phyloP scores from a whole-genome alignment of 2,113 vertebrate species.

The Manacus vitellinus region DNA sequence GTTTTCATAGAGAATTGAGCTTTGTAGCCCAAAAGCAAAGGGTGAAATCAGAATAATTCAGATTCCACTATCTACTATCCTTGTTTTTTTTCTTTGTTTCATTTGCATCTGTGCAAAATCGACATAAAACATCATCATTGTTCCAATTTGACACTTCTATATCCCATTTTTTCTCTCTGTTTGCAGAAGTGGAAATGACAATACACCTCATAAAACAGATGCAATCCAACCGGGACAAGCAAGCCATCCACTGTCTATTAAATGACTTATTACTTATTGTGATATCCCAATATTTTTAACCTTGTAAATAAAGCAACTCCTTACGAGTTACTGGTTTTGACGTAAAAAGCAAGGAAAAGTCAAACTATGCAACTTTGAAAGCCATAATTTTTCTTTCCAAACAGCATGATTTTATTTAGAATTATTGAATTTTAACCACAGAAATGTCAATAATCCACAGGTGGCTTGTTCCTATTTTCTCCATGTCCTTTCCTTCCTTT shows the following conservation, averaged over 20 bases:
- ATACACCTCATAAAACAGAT: background rate
- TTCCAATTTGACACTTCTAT: background rate
- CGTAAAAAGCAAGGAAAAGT: background rate
- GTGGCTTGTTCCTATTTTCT: background rate
- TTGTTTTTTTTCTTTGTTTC: background rate
- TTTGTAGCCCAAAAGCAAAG: background rate
- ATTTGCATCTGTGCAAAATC: background rate
- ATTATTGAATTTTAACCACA: background rate
- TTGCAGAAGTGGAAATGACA: background rate
- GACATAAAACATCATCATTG: background rate
- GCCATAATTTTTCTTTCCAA: background rate
- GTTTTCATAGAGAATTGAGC: background rate
- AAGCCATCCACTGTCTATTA: background rate
- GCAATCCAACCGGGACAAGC: rapidly evolving
- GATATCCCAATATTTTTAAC: background rate
- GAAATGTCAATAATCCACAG: background rate
- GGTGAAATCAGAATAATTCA: background rate
- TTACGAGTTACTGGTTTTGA: background rate
- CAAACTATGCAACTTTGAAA: background rate
- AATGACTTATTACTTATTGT: background rate
- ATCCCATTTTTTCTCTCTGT: background rate
- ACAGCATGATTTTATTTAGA: background rate
- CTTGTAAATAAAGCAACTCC: background rate
- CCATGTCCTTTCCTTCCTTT: background rate
- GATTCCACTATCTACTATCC: background rate